A percentile compares a stretch with the other conserved stretches of the same genome.
These are phyloP conservation scores for Caenorhabditis brenneri DNA, from an alignment of 1,140 invertebrate genomes.

Conservation along the genomic window DNA sequence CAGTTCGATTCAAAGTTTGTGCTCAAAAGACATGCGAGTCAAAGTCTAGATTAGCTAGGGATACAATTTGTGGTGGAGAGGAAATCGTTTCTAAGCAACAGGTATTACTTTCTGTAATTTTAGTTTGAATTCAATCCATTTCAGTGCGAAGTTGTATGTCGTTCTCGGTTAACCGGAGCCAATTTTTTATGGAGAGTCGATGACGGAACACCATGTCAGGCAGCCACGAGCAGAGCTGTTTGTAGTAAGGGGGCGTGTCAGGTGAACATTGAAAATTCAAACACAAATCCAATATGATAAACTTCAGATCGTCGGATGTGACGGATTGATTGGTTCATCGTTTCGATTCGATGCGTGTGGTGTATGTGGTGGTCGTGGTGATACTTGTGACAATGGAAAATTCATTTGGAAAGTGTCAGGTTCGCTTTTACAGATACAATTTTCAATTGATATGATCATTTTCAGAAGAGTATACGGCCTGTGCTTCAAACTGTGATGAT, in stretches of 20 bases:
- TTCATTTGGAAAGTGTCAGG: conserved; percentile 64
- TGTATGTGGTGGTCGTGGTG: conserved; percentile 62
- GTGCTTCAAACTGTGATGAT: conserved; percentile 63
- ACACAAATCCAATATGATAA: background rate
- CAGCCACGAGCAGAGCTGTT: conserved; percentile 30
- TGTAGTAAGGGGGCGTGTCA: conserved; percentile 53
- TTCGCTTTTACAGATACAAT: background rate
- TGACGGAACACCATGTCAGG: conserved; percentile 48
- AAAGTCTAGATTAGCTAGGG: conserved; percentile 46
- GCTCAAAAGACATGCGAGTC: conserved; percentile 42
- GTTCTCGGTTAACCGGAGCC: conserved; percentile 28
- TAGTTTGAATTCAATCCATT: background rate
- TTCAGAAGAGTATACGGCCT: conserved; percentile 60
- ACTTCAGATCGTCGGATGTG: conserved; percentile 60
- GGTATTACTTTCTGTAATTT: background rate
- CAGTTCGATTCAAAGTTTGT: conserved; percentile 36
- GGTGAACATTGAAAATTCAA: no score
- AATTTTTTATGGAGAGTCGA: conserved; percentile 58
- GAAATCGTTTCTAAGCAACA: conserved; percentile 44
- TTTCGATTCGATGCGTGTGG: conserved; percentile 61
- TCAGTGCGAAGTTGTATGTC: conserved; percentile 51
- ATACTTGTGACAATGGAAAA: conserved; percentile 57
- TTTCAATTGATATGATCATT: no score
- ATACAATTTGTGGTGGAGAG: conserved; percentile 47
- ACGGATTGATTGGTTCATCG: conserved; percentile 63